Evolutionary conservation across 1,140 invertebrate species (phyloP), one percentile per base, ranked within the genome.

Genomic region (Leptinotarsa defecta): DNA sequence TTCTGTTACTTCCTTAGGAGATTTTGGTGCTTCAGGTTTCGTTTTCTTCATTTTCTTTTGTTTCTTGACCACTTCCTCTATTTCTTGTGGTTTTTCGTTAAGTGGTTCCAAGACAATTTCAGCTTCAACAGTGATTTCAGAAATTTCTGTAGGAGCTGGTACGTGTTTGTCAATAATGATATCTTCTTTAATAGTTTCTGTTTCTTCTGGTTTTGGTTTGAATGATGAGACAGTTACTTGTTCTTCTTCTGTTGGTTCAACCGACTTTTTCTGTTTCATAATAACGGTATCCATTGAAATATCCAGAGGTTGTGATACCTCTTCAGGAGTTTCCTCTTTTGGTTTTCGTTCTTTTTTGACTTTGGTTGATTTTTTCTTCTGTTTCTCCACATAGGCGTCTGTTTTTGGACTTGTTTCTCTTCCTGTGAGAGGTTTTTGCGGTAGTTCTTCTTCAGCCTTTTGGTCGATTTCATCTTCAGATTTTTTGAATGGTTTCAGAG

Each of bases 401-500:
- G 48, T 49, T 61, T 27, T 15, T 6, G 52, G 65, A 13, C n/a
- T 76, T 83, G 76, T 17, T 73, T 79, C 68, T 43, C 34, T 43
- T 43, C 34, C 34, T 43, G 34, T 43, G 34, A 43, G 34, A 5
- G 81, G 74, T 73, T 84, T 77, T 78, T 83, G 74, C 5, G 72
- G 57, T 52, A 77, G 70, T 43, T 74, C 73, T 43, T 74, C 73
- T 74, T 73, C 83, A 6, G 27, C 52, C 5, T 3, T 52, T n/a
- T 75, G 52, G n/a, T 61, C 76, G 43, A 74, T 81, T 73, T 87
- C 85, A 49, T 87, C 83, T 71, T 85, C 78, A 13, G 86, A 82
- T 83, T 88, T 87, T 24, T 86, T 85, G 80, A 89, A 88, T 3
- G 86, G 86, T 80, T 91, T 91, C 0, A 91, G 76, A 65, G 78